Base-by-base conservation (phyloP, 2,113 vertebrate genomes). In the Cryptomyrus ogoouensis region DNA sequence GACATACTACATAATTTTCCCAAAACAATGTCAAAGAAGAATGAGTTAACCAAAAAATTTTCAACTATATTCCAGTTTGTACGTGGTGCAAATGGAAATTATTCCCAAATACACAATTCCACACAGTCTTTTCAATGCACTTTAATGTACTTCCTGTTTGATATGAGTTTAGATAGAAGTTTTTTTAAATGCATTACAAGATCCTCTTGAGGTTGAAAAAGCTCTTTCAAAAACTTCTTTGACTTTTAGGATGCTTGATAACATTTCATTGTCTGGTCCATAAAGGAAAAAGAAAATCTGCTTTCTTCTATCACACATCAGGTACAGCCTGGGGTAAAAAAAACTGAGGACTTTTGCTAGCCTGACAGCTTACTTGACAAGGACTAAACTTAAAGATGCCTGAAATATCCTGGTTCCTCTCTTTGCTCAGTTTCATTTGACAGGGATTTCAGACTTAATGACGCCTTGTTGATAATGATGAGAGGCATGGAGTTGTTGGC, bases 221-320 rank as follows among this genome's bases (percentile, higher is more conserved):
- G 52, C 49, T 87, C 52, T 87, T 46, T 31, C 2, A 44, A 66
- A 44, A 88, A 88, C 10, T 42, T 52, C 19, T 87, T 15, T 35
- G 52, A n/a, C 31, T 66, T 42, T 46, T 70, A 39, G 35, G 27
- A n/a, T n/a, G 21, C 49, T 88, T 17, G 24, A 17, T 88, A 58
- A 39, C 19, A 42, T 62, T 44, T 74, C 39, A 19, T 46, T 74
- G 42, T 88, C 42, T 88, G 39, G 56, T 17, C 58, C 44, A 47
- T 49, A 46, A 24, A 19, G 87, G 50, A 90, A 84, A 53, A 39
- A 91, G 62, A 93, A 88, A 91, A 92, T 92, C 92, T 90, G 86
- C 92, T 94, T 93, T 93, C 92, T 92, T 90, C n/a, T 49, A 90
- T 93, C 90, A 93, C 89, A 77, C 31, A 35, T 77, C 35, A 39